Evolutionary conservation across 2,888 invertebrate species (phyloP).

Genomic region (Congeria kusceri): DNA sequence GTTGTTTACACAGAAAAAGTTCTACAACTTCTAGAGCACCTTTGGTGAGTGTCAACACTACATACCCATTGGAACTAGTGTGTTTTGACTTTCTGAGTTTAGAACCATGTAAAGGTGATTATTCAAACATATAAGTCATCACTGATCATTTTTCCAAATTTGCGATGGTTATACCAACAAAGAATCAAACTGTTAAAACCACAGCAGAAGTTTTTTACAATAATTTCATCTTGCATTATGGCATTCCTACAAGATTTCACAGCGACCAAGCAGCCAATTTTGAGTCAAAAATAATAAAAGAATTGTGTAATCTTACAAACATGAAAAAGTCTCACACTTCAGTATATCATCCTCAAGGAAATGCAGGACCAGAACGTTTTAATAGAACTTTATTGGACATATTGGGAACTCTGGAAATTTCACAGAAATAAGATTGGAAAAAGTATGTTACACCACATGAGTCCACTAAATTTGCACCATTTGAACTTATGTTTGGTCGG

Average conservation of each 20-base stretch:
- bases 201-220: too few relatives aligned
- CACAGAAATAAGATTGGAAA: background rate
- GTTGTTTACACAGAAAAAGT: too few relatives aligned
- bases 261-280: background rate
- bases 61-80: too few relatives aligned
- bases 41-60: too few relatives aligned
- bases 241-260: background rate
- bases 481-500: constrained; percentile 2
- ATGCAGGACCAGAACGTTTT: background rate
- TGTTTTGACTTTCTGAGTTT: too few relatives aligned
- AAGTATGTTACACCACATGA: background rate
- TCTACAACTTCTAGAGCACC: too few relatives aligned
- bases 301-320: background rate
- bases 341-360: background rate
- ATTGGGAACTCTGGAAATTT: background rate
- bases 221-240: background rate
- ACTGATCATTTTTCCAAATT: too few relatives aligned
- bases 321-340: background rate
- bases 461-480: background rate
- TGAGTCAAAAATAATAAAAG: background rate
- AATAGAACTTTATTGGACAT: background rate
- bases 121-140: too few relatives aligned
- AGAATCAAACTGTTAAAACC: too few relatives aligned
- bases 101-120: too few relatives aligned
- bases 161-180: too few relatives aligned